Evolutionary conservation across 2,888 invertebrate genomes (phyloP).

Genomic region (Pediacus dermestoides): DNA sequence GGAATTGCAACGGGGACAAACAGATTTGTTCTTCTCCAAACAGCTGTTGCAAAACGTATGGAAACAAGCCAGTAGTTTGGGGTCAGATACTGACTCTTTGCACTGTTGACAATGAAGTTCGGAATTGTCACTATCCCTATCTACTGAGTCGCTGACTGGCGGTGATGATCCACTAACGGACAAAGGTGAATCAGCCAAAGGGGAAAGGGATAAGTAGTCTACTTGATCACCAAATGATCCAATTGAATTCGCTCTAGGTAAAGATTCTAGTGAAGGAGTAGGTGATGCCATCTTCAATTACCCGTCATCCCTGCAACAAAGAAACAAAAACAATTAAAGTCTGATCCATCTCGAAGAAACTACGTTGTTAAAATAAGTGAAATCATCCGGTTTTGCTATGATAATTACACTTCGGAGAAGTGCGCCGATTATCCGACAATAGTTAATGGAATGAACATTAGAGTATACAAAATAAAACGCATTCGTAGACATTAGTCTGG

Average conservation of each 20-base stretch:
- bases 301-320: constrained; percentile 79
- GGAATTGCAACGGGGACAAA: constrained; percentile 66
- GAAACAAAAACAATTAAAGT: no score
- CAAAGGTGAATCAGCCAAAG: constrained; percentile 66
- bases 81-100: constrained; percentile 70
- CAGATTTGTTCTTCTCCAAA: constrained; percentile 73
- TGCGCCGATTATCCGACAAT: no score
- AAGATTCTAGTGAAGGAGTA: constrained; percentile 89
- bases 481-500: constrained; percentile 23
- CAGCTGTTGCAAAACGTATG: constrained; percentile 83
- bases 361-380: no score
- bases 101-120: constrained; percentile 62
- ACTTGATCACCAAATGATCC: constrained; percentile 80
- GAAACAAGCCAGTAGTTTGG: constrained; percentile 75
- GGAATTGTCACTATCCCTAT: constrained; percentile 54
- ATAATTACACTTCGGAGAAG: background rate
- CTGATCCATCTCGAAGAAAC: no score
- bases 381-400: no score
- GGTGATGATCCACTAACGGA: constrained; percentile 86
- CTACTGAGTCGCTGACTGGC: constrained; percentile 79
- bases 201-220: constrained; percentile 65
- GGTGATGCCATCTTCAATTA: constrained; percentile 90
- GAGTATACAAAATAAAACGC: constrained; percentile 9
- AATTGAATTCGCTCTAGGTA: constrained; percentile 86
- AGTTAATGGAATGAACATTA: background rate